Evolutionary conservation across 2,113 vertebrate genomes (phyloP), one percentile per base, ranked within the genome.

Genomic region (Leucoraja erinaceus): DNA sequence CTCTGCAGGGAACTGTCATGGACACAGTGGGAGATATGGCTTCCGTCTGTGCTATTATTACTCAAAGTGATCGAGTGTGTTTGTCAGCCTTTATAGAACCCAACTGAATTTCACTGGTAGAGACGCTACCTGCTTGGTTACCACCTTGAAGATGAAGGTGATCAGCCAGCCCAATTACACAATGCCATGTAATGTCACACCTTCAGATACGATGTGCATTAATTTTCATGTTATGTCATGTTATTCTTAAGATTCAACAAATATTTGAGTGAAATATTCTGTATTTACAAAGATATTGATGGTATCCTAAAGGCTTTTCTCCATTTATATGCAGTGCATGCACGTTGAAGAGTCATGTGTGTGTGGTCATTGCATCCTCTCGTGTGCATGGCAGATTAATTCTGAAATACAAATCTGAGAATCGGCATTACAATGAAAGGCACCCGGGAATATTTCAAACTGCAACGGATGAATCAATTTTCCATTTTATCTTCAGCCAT

Each of bases 391-490:
- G 47, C 68, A 25, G 68, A 28, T 74, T 91, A 68, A 54, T 91
- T 72, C 63, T 63, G 59, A 91, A 72, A 72, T 91, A 91, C 33
- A 91, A 31, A n/a, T 88, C 66, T 88, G 59, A 88, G 18, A 14
- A 28, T 74, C 20, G 22, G 83, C 59, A 33, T 66, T 31, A 31
- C 28, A 31, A 0, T 88, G 59, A 16, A 88, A 59, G 12, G 59
- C n/a, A 18, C 12, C 83, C 63, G 5, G 59, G 56, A 33, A 88
- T 18, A 88, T 88, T 88, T 88, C 28, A 61, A 63, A 88, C 59
- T 18, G 5, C 28, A 63, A 6, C n/a, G 33, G 10, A 33, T 77
- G 75, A 77, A 77, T 77, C 75, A 31, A 77, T 66, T 18, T 63
- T 88, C 3, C 83, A 2, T 66, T 66, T 88, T 63, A 20, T 66